Conservation (phyloP, 2,888 invertebrate species). For the Polyommatus icarus region DNA sequence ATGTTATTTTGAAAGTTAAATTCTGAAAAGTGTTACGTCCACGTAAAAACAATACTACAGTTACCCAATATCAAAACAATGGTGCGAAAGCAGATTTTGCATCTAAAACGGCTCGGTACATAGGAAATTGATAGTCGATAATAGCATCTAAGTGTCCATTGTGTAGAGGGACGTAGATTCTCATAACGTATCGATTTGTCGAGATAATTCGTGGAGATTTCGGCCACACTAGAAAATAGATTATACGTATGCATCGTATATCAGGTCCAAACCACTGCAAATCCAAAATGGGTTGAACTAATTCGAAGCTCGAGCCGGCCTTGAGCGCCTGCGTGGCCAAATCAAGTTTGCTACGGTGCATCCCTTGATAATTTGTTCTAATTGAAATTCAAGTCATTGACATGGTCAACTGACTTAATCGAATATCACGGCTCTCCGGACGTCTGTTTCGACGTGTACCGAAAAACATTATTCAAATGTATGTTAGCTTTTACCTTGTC, state of each 20-base stretch:
- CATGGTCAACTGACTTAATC: constrained; percentile 80
- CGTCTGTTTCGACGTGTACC: constrained; percentile 38
- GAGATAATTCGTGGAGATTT: constrained; percentile 42
- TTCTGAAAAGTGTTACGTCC: not conserved
- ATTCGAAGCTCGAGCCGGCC: constrained; percentile 44
- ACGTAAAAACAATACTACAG: constrained; percentile 2
- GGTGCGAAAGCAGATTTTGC: constrained; percentile 6
- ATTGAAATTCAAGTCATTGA: constrained; percentile 86
- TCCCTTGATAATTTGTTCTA: constrained; percentile 82
- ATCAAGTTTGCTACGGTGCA: constrained; percentile 72
- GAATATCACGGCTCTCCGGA: constrained; percentile 65
- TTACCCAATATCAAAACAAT: not conserved
- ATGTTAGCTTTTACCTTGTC: not conserved
- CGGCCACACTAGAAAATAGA: constrained; percentile 44
- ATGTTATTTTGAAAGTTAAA: too few species aligned
- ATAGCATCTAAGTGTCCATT: constrained; percentile 18
- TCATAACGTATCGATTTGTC: constrained; percentile 31
- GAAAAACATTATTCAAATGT: constrained; percentile 30
- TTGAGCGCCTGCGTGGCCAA: constrained; percentile 64
- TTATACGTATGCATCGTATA: constrained; percentile 45
- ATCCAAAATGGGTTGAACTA: constrained; percentile 45
- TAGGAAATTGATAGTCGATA: constrained; percentile 16
- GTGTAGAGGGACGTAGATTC: constrained; percentile 18
- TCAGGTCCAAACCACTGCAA: constrained; percentile 44
- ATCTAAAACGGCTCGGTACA: not conserved